These are phyloP conservation scores for Bugulina stolonifera DNA, from an alignment of 2,888 invertebrate species.

Conservation along the genomic window DNA sequence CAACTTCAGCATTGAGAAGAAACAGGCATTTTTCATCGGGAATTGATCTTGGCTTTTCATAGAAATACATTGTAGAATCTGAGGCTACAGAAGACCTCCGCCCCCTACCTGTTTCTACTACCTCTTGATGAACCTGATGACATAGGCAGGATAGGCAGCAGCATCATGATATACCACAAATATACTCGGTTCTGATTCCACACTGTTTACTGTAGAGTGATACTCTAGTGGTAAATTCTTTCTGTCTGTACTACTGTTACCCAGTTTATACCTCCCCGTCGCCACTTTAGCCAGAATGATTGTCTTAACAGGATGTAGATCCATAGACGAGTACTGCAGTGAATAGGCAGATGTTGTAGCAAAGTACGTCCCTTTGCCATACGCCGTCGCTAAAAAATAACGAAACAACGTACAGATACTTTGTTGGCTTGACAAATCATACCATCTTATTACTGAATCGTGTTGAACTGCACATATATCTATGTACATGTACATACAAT, in stretches of 20 bases:
- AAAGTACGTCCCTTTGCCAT: neutral
- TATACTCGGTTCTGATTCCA: neutral
- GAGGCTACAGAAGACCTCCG: no score
- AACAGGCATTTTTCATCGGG: no score
- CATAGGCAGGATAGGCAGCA: neutral
- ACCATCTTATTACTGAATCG: no score
- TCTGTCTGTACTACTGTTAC: neutral
- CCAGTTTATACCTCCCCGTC: neutral
- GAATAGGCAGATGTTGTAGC: neutral
- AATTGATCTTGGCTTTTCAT: no score
- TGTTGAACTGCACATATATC: no score
- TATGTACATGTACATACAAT: no score
- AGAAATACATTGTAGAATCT: no score
- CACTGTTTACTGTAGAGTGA: neutral
- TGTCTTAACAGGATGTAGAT: neutral
- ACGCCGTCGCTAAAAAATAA: slow-evolving; percentile 1
- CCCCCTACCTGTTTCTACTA: no score
- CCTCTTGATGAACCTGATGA: slow-evolving; percentile 1
- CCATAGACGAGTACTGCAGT: neutral
- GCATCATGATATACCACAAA: slow-evolving; percentile 7
- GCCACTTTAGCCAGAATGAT: neutral
- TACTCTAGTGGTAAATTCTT: neutral
- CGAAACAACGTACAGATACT: no score
- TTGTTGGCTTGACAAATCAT: no score
- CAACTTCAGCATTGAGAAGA: no score